Evolutionary conservation across 1,140 invertebrate genomes (phyloP), one percentile per base, ranked within the genome.

Genomic region (Chironomus tepperi): DNA sequence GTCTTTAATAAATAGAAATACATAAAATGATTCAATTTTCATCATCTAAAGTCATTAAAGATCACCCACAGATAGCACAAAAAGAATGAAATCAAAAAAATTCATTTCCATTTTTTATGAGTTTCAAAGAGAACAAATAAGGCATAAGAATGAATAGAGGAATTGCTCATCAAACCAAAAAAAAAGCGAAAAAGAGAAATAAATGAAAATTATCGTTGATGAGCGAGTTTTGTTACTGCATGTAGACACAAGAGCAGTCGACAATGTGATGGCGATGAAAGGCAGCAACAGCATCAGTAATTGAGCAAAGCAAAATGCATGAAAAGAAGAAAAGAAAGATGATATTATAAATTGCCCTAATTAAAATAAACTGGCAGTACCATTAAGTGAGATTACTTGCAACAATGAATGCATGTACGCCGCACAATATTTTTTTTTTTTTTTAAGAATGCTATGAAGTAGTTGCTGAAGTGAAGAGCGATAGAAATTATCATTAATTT

Each of bases 311-410:
- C 9, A 12, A 3, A 12, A 57, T 15, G 10, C 47, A 57, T 15
- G 10, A n/a, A 57, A 57, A 47, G 2, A 47, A 47, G 15, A 47
- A 57, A 57, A 57, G 47, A n/a, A 57, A 57, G n/a, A 57, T 57
- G 47, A 57, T 57, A 70, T 70, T 70, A 70, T 70, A 70, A 70
- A 70, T 70, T 70, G 65, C 65, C 16, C 65, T 57, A 70, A 70
- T 70, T 70, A 70, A 70, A 70, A 70, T 70, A 19, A 70, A 70
- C 65, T 70, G 65, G 18, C 65, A 57, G 47, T 57, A 3, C 47
- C 47, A 57, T 57, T 57, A 57, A 57, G 47, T n/a, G 12, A 57
- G 47, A 57, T 57, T 57, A 57, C 47, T 57, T 57, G 47, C 47
- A 57, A 57, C 47, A 57, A 57, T 57, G 47, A 57, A 57, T 57